phyloP scores from a whole-genome alignment of 2,113 vertebrate species.

The Pampusana beccarii region DNA sequence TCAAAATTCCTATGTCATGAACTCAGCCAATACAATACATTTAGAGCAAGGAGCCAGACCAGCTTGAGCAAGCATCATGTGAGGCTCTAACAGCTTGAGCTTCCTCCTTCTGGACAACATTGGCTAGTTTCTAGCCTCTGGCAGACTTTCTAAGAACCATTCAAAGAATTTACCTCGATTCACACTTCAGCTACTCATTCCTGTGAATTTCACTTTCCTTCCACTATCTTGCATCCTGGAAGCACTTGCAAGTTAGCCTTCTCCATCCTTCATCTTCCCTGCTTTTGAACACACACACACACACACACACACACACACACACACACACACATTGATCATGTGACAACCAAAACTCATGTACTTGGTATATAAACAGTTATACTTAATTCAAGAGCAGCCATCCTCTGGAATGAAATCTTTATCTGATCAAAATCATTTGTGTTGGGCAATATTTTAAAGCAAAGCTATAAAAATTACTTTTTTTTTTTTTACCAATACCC shows the following conservation, averaged over 20 bases:
- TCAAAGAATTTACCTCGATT: neutral
- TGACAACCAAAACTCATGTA: neutral
- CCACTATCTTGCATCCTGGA: neutral
- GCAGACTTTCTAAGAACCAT: neutral
- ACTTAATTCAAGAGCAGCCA: neutral
- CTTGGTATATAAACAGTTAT: neutral
- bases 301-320: accelerated
- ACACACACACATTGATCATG: accelerated
- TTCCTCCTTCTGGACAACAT: neutral
- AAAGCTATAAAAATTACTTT: neutral
- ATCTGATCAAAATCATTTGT: neutral
- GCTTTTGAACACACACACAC: neutral
- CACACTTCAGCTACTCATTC: neutral
- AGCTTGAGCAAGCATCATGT: neutral
- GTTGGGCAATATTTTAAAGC: neutral
- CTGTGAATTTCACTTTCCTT: neutral
- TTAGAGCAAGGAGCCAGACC: neutral
- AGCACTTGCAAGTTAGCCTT: neutral
- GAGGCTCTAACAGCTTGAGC: neutral
- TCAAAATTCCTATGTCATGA: neutral
- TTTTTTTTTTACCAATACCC: neutral
- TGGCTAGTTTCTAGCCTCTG: neutral
- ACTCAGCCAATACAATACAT: neutral
- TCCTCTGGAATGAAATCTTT: neutral
- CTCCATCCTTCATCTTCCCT: neutral